Evolutionary conservation across 1,140 invertebrate genomes (phyloP).

Genomic region (Kradibia gibbosae): DNA sequence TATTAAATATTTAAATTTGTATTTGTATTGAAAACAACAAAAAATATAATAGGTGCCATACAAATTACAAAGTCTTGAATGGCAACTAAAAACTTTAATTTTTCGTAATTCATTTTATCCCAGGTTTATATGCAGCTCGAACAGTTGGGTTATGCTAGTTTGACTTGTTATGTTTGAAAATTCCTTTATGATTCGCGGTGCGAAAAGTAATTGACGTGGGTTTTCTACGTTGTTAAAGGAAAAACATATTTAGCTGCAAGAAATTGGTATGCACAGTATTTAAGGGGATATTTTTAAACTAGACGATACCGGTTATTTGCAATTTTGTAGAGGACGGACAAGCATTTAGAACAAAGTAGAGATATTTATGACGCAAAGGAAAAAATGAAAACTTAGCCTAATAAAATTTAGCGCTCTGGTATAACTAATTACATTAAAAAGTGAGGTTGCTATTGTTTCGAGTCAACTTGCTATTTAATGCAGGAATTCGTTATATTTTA

Average conservation of each 20-base stretch:
- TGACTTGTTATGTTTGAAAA: slow-evolving; percentile 13
- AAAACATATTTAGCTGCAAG: slow-evolving; percentile 5
- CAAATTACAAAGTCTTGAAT: slow-evolving; percentile 7
- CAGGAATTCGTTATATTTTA: slow-evolving; percentile 24
- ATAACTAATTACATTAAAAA: not conserved
- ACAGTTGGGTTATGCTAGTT: slow-evolving; percentile 7
- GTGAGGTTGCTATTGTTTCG: not conserved
- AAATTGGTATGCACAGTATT: slow-evolving; percentile 17
- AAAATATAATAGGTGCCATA: not conserved
- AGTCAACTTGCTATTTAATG: not conserved
- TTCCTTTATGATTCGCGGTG: slow-evolving; percentile 24
- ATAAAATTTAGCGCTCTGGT: slow-evolving; percentile 24
- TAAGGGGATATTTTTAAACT: not conserved
- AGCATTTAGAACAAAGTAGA: slow-evolving; percentile 22
- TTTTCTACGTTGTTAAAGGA: slow-evolving; percentile 6
- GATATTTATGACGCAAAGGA: not conserved
- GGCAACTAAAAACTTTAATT: not conserved
- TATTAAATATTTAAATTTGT: not conserved
- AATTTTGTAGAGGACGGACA: slow-evolving; percentile 9
- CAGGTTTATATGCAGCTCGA: not conserved
- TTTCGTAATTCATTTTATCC: not conserved
- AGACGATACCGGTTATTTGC: slow-evolving; percentile 12
- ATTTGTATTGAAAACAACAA: not conserved
- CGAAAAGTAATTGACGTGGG: slow-evolving; percentile 21
- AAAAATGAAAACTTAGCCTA: slow-evolving; percentile 8